phyloP scores from a whole-genome alignment of 2,113 vertebrate genomes.

The Macroglossus sobrinus region DNA sequence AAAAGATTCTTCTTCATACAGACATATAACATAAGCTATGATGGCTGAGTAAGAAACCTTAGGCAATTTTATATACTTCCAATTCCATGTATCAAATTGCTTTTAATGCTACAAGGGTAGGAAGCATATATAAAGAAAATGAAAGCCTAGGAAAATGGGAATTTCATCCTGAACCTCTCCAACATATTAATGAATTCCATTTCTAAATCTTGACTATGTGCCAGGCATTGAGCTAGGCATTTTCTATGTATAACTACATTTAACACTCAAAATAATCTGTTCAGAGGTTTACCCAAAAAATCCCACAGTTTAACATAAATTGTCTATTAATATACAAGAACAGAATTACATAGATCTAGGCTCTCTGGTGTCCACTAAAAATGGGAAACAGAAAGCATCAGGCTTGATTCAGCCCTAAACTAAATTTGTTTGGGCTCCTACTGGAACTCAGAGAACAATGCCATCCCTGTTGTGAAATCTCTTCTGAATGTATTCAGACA shows the following conservation, averaged over 20 bases:
- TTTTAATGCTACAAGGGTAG: not conserved
- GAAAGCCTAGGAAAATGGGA: constrained; percentile 25
- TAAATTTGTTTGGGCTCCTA: not conserved
- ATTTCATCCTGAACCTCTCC: constrained; percentile 22
- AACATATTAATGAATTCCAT: constrained; percentile 6
- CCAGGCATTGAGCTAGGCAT: not conserved
- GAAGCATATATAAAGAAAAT: constrained; percentile 39
- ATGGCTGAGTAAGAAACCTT: constrained; percentile 5
- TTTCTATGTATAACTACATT: not conserved
- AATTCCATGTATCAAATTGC: constrained; percentile 32
- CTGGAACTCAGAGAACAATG: not conserved
- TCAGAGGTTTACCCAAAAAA: not conserved
- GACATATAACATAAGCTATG: not conserved
- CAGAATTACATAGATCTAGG: not conserved
- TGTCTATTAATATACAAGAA: not conserved
- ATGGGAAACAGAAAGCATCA: not conserved
- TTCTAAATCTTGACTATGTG: not conserved
- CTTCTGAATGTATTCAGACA: not conserved
- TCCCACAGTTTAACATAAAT: not conserved
- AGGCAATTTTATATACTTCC: constrained; percentile 7
- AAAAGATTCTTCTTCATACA: not conserved
- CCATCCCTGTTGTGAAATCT: not conserved
- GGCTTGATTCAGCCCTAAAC: not conserved
- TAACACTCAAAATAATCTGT: constrained; percentile 21
- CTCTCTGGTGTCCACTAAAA: not conserved